phyloP scores from a whole-genome alignment of 30 jellyfish, hydroid and myxozoan genomes.

The Chironex yamaguchii region DNA sequence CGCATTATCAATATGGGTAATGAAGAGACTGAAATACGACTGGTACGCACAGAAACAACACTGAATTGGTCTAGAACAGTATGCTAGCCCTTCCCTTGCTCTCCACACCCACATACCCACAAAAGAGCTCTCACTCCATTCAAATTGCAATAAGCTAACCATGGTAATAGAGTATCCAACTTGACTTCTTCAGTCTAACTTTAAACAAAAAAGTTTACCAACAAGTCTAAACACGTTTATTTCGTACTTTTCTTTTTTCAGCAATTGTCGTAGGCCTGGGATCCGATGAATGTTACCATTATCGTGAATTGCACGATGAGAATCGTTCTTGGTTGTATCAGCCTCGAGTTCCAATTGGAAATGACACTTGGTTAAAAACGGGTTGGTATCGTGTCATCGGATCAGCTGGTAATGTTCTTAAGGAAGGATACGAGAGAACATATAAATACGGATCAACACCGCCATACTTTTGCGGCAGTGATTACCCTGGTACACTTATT shows the following conservation, averaged over 20 bases:
- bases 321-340: not conserved
- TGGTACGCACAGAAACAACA: no score
- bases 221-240: no score
- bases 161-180: no score
- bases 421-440: conserved; percentile 38
- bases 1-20: no score
- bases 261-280: not conserved
- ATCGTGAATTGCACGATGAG: not conserved
- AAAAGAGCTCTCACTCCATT: no score
- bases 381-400: conserved; percentile 75
- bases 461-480: conserved; percentile 69
- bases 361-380: conserved; percentile 16
- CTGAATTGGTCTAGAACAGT: no score
- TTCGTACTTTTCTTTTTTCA: not conserved
- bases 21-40: no score
- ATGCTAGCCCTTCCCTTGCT: no score
- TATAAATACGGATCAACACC: conserved; percentile 28
- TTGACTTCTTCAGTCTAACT: no score
- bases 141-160: no score
- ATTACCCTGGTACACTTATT: conserved; percentile 57
- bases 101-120: no score
- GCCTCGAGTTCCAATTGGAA: conserved; percentile 56
- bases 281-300: not conserved
- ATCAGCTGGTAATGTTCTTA: conserved; percentile 50
- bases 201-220: no score